phyloP scores from a whole-genome alignment of 2,888 invertebrate species.

The Sylvicola fuscatus region DNA sequence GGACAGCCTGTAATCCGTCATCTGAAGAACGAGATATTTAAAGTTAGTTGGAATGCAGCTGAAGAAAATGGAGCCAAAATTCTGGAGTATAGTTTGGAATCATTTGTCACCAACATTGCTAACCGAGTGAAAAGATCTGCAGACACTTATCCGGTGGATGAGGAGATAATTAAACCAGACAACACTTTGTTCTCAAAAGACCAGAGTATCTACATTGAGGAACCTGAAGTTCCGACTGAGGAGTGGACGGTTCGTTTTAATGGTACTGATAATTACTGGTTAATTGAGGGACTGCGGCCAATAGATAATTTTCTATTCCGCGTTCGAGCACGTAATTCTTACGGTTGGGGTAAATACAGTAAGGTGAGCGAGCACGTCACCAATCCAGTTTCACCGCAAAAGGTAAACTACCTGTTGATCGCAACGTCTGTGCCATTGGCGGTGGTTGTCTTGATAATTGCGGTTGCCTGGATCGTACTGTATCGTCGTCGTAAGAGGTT shows the following conservation, averaged over 20 bases:
- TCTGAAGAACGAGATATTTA: slow-evolving; percentile 49
- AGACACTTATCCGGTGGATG: slow-evolving; percentile 1
- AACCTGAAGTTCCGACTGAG: slow-evolving; percentile 28
- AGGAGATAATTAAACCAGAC: too few relatives aligned
- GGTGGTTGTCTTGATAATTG: slow-evolving; percentile 14
- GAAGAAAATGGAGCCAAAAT: slow-evolving; percentile 58
- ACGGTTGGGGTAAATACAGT: slow-evolving; percentile 69
- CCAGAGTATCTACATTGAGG: slow-evolving; percentile 27
- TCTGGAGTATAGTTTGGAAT: slow-evolving; percentile 54
- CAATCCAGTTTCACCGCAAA: slow-evolving; percentile 20
- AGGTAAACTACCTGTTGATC: slow-evolving; percentile 30
- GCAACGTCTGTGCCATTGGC: slow-evolving; percentile 39
- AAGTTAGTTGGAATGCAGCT: slow-evolving; percentile 64
- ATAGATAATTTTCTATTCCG: slow-evolving; percentile 46
- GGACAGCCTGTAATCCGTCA: slow-evolving; percentile 54
- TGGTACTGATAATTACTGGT: slow-evolving; percentile 66
- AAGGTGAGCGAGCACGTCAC: slow-evolving; percentile 32
- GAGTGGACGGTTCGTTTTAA: slow-evolving; percentile 50
- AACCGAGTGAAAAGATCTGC: slow-evolving; percentile 12
- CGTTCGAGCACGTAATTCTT: slow-evolving; percentile 56
- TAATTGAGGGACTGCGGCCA: slow-evolving; percentile 40
- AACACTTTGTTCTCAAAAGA: neutral
- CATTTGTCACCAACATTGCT: slow-evolving; percentile 18
- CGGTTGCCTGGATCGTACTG: too few relatives aligned
- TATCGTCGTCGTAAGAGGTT: too few relatives aligned